phyloP scores from a whole-genome alignment of 2,888 invertebrate species.

The Cryptocephalus moraei region DNA sequence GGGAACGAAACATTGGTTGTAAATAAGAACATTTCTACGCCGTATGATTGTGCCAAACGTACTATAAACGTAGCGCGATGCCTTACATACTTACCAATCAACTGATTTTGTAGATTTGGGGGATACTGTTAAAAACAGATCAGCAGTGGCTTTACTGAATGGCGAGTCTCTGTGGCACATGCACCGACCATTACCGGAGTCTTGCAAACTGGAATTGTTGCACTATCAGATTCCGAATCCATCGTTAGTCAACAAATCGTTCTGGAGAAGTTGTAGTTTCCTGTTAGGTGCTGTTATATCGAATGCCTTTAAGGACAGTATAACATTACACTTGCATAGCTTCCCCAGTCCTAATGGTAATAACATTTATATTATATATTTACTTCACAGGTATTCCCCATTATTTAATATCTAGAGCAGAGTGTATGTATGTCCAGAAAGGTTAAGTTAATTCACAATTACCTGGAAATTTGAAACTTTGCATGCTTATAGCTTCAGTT shows the following conservation, averaged over 20 bases:
- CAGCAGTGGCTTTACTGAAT: slow-evolving; percentile 74
- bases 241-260: slow-evolving; percentile 61
- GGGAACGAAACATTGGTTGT: slow-evolving; percentile 69
- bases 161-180: slow-evolving; percentile 81
- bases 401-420: too few relatives aligned
- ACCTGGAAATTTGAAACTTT: too few relatives aligned
- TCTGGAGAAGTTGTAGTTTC: slow-evolving; percentile 90
- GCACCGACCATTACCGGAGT: slow-evolving; percentile 68
- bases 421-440: too few relatives aligned
- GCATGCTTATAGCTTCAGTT: too few relatives aligned
- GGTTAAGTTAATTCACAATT: too few relatives aligned
- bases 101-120: slow-evolving; percentile 53
- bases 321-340: slow-evolving; percentile 72
- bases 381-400: neutral
- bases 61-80: slow-evolving; percentile 27
- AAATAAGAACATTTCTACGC: slow-evolving; percentile 89
- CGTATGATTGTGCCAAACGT: slow-evolving; percentile 86
- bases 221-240: slow-evolving; percentile 55
- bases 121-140: slow-evolving; percentile 57
- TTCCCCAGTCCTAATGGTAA: slow-evolving; percentile 82
- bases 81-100: neutral
- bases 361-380: neutral
- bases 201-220: slow-evolving; percentile 51
- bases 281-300: slow-evolving; percentile 73
- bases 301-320: slow-evolving; percentile 67